Evolutionary conservation across 2,888 invertebrate genomes (phyloP).

Genomic region (Hirtodrosophila duncani): DNA sequence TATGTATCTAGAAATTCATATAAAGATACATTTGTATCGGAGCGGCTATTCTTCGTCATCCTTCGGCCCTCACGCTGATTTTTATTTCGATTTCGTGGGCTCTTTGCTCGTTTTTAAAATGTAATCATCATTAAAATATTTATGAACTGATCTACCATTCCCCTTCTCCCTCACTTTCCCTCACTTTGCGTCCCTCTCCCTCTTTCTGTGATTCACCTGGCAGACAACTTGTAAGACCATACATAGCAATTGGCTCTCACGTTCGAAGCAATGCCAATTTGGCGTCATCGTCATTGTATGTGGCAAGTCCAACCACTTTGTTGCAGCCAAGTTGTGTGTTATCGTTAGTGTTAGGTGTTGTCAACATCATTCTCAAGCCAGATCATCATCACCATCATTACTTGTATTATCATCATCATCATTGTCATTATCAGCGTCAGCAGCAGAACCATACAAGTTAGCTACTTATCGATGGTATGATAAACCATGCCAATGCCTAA

Average conservation of each 20-base stretch:
- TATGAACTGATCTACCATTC: conserved; percentile 52
- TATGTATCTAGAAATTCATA: conserved; percentile 1
- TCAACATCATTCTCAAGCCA: too few relatives aligned
- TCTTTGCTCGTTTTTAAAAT: conserved; percentile 56
- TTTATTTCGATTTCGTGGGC: conserved; percentile 36
- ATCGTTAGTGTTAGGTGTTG: conserved; percentile 1
- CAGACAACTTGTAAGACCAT: conserved; percentile 68
- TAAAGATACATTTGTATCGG: neutral
- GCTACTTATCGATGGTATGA: too few relatives aligned
- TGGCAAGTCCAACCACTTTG: too few relatives aligned
- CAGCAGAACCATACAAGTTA: too few relatives aligned
- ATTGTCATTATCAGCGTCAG: too few relatives aligned
- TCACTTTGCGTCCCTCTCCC: neutral
- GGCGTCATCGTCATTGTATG: conserved; percentile 64
- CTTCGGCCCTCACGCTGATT: conserved; percentile 48
- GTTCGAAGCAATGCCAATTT: conserved; percentile 65
- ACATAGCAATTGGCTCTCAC: conserved; percentile 72
- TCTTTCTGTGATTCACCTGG: conserved; percentile 1
- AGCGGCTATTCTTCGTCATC: conserved; percentile 1
- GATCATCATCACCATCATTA: too few relatives aligned
- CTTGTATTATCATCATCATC: too few relatives aligned
- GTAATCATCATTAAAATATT: conserved; percentile 73
- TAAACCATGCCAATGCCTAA: too few relatives aligned
- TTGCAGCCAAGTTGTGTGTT: conserved; percentile 14
- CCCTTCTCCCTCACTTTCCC: neutral